Evolutionary conservation across 2,797 vertebrate genomes (phyloP), one percentile per base, ranked within the genome.

Genomic region (Bradypus variegatus): DNA sequence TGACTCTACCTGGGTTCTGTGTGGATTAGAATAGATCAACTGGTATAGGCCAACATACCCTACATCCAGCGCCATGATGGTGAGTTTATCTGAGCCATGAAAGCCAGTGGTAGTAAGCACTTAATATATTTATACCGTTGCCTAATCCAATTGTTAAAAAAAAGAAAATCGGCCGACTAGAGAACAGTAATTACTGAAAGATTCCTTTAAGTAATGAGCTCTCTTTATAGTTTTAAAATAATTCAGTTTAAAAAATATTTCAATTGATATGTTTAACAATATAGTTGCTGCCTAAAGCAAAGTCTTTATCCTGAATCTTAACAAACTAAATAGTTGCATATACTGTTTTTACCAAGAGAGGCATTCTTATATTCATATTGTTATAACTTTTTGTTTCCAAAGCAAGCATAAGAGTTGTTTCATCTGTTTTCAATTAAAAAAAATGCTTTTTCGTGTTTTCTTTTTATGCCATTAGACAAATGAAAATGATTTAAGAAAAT

Each of bases 401-500:
- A 1, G 1, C 38, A 94, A 93, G 3, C 70, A 27, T 91, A 92
- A 92, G 23, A 89, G 0, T 93, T 92, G 23, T 91, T 79, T 92
- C 21, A 82, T 88, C 21, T 92, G 95, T 92, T 92, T 85, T 86
- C 89, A 92, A 25, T 75, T 96, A 80, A 72, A 95, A 90, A 90
- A 77, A 50, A 48, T 31, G 21, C 85, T 88, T 77, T 48, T 83
- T 89, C 80, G 80, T 93, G 53, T 94, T 93, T 94, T 93, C 62
- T 93, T 95, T 95, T 94, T 96, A 91, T 94, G 91, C 27, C 95
- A 89, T 85, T 96, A 99, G 98, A 98, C 98, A 88, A 98, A 96
- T 72, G 98, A 98, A 96, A 96, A 94, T 94, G 98, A 98, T 91
- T 97, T 99, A 96, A 96, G 96, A 93, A 97, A 96, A 33, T 96